Evolutionary conservation across 2,888 invertebrate genomes (phyloP).

Genomic region (Drosophila meridionalis): DNA sequence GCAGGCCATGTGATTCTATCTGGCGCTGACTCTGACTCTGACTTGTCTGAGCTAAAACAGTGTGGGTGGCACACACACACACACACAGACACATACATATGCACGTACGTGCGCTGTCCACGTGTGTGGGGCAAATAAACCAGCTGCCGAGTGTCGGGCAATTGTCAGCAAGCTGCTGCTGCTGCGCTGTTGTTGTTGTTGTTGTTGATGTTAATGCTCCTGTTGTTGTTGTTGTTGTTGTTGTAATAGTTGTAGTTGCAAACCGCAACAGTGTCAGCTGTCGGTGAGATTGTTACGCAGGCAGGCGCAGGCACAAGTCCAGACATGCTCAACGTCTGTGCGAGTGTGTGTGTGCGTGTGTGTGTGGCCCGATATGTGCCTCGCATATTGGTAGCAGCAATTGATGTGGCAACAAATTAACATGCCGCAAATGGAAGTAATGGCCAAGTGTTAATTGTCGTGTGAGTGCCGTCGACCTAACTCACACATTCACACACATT

Average conservation of each 20-base stretch:
- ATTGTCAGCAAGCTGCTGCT: slow-evolving; percentile 67
- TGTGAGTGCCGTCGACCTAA: slow-evolving; percentile 48
- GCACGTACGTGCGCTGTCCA: slow-evolving; percentile 41
- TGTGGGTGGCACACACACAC: slow-evolving; percentile 3
- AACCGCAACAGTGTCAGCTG: slow-evolving; percentile 79
- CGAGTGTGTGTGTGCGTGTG: slow-evolving; percentile 18
- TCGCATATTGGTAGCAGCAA: slow-evolving; percentile 77
- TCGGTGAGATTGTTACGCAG: slow-evolving; percentile 75
- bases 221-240: slow-evolving; percentile 40
- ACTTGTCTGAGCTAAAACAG: slow-evolving; percentile 57
- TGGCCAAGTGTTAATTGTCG: slow-evolving; percentile 81
- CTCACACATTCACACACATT: slow-evolving; percentile 25
- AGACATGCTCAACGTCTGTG: slow-evolving; percentile 17
- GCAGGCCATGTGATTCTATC: slow-evolving; percentile 12
- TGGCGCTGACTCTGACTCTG: slow-evolving; percentile 29
- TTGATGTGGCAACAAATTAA: slow-evolving; percentile 84
- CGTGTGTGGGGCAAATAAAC: slow-evolving; percentile 75
- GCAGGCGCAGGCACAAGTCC: slow-evolving; percentile 25
- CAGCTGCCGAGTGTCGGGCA: slow-evolving; percentile 78
- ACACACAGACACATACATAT: slow-evolving; percentile 7
- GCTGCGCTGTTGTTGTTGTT: slow-evolving; percentile 17
- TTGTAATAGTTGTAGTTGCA: slow-evolving; percentile 71
- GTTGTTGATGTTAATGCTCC: slow-evolving; percentile 43
- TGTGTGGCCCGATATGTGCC: slow-evolving; percentile 53
- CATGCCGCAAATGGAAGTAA: slow-evolving; percentile 83